phyloP scores from a whole-genome alignment of 2,888 invertebrate species.

The Ophioninae sp. region DNA sequence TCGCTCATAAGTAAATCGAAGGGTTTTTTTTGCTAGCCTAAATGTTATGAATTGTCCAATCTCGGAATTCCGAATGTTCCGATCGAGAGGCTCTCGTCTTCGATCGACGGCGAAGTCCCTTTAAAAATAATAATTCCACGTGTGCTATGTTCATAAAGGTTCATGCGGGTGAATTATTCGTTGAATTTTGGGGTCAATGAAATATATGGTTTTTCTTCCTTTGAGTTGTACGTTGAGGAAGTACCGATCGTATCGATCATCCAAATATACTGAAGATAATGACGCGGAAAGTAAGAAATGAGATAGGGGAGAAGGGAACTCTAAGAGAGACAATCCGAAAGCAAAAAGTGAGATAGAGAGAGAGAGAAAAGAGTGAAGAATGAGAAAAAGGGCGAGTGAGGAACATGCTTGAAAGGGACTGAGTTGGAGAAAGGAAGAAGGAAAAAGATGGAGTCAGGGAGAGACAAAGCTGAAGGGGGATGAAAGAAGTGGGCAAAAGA shows the following conservation, averaged over 20 bases:
- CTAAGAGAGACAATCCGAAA: neutral
- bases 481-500: neutral
- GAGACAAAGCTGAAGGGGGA: neutral
- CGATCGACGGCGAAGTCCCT: neutral
- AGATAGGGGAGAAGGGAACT: constrained; percentile 27
- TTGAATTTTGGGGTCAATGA: constrained; percentile 19
- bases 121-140: neutral
- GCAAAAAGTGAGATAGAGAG: constrained; percentile 17
- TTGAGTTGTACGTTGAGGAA: constrained; percentile 35
- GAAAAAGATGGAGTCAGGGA: neutral
- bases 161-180: neutral
- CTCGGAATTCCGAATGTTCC: neutral
- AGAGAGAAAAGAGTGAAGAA: constrained; percentile 32
- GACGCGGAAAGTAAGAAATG: constrained; percentile 27
- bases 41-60: neutral
- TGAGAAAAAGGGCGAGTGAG: constrained; percentile 36
- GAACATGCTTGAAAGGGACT: neutral
- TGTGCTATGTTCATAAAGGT: neutral
- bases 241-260: constrained; percentile 60
- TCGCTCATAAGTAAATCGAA: too few relatives aligned
- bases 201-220: constrained; percentile 23
- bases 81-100: too few relatives aligned
- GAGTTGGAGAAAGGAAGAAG: neutral
- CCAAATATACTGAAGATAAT: constrained; percentile 57
- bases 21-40: too few relatives aligned